Evolutionary conservation across 2,888 invertebrate species (phyloP), one percentile per base, ranked within the genome.

Genomic region (Heteropelma amictum): DNA sequence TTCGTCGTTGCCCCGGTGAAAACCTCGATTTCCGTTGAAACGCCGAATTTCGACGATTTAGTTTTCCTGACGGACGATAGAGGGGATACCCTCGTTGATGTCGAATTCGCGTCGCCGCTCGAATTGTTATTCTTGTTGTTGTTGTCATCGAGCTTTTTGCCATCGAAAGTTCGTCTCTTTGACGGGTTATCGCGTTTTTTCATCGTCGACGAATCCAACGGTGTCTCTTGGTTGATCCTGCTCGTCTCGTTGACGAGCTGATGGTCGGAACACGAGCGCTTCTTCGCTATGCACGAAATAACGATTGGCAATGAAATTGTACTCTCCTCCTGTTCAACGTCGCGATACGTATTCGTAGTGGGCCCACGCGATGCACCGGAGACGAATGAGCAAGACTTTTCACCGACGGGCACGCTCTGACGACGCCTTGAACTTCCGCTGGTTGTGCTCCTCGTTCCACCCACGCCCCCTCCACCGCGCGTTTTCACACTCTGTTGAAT

Each of bases 121-220:
- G 35, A 5, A n/a, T 10, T 8, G 8, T 47, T 65, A 40, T 78
- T 75, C 78, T 82, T 81, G 58, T 87, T 87, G 63, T 88, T 87
- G 68, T 87, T 87, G 51, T 83, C 82, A 61, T 88, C 87, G 8
- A 86, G 60, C 33, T 76, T 81, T n/a, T 74, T 79, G 1, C 38
- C 49, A 10, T 82, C 82, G 28, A 35, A 49, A 51, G 30, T 60
- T 56, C 71, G 69, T 76, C 63, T 58, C 73, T 54, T 56, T n/a
- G 35, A 30, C 0, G 14, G 6, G 35, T 19, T 51, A 0, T 80
- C 78, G 21, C 79, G 77, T 33, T 78, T 80, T 45, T 79, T 82
- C 79, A 80, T 77, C 23, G 54, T 81, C 4, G 80, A 76, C 0
- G 78, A 74, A 14, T 79, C 78, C 8, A 45, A 12, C 14, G 26